phyloP scores from a whole-genome alignment of 2,888 invertebrate genomes.

The Agrilus mali region DNA sequence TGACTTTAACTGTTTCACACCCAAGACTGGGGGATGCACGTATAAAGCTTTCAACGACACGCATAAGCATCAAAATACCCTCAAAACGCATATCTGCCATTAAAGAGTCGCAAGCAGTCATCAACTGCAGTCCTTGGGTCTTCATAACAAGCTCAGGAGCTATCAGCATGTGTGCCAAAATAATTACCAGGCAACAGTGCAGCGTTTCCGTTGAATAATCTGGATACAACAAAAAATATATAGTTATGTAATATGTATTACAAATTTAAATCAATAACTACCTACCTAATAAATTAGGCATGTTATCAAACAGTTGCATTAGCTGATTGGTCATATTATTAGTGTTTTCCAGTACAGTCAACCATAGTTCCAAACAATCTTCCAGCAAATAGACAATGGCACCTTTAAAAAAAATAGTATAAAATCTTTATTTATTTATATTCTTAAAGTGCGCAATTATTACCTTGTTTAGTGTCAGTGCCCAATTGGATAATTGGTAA shows the following conservation, averaged over 20 bases:
- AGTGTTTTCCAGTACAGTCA: conserved; percentile 67
- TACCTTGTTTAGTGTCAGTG: conserved; percentile 8
- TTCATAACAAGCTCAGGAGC: conserved; percentile 67
- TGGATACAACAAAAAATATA: conserved; percentile 26
- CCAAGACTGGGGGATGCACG: conserved; percentile 61
- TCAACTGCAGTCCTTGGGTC: conserved; percentile 56
- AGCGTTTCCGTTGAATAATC: conserved; percentile 76
- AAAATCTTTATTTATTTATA: no score
- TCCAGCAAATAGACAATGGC: conserved; percentile 83
- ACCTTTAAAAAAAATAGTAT: conserved; percentile 38
- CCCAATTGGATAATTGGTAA: conserved; percentile 27
- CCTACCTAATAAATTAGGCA: conserved; percentile 60
- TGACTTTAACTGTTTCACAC: conserved; percentile 55
- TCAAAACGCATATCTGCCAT: conserved; percentile 67
- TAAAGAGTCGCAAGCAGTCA: conserved; percentile 56
- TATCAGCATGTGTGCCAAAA: conserved; percentile 69
- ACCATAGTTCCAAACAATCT: conserved; percentile 86
- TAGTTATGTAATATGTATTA: background rate
- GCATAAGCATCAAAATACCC: conserved; percentile 58
- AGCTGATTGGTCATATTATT: conserved; percentile 51
- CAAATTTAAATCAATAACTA: conserved; percentile 8
- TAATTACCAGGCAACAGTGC: conserved; percentile 64
- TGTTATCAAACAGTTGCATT: conserved; percentile 60
- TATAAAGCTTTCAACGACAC: conserved; percentile 64
- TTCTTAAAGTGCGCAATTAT: no score